Conservation (phyloP, 2,888 invertebrate species). For the Arrhopalites spinosus region DNA sequence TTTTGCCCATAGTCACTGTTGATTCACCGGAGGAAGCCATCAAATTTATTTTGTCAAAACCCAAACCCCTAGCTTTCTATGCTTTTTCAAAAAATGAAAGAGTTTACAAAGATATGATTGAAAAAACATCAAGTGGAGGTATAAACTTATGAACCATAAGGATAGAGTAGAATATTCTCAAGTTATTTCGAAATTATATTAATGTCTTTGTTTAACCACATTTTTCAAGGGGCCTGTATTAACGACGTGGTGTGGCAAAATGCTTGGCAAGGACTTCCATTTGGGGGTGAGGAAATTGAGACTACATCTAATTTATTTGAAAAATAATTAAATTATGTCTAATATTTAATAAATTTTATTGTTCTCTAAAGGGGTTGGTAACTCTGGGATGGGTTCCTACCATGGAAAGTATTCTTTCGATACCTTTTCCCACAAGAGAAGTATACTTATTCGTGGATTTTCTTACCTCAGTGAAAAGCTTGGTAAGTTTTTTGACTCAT, state of each 20-base stretch:
- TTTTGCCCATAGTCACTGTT: conserved; percentile 86
- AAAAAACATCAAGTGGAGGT: conserved; percentile 78
- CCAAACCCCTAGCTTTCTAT: conserved; percentile 88
- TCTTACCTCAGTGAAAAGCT: conserved; percentile 47
- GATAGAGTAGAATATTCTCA: too few species aligned
- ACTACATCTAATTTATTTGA: too few species aligned
- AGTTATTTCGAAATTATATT: too few species aligned
- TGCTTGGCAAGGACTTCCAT: conserved; percentile 61
- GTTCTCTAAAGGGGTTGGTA: conserved; percentile 25
- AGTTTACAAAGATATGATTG: conserved; percentile 67
- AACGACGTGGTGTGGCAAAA: conserved; percentile 83
- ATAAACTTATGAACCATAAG: too few species aligned
- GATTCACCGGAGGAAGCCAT: conserved; percentile 87
- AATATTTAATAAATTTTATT: too few species aligned
- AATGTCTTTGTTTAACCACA: too few species aligned
- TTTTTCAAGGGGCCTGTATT: too few species aligned
- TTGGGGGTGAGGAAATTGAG: too few species aligned
- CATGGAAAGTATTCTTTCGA: conserved; percentile 90
- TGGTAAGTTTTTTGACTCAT: conserved; percentile 19
- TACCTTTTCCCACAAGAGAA: conserved; percentile 87
- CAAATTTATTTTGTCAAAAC: conserved; percentile 71
- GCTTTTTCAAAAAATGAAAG: conserved; percentile 73
- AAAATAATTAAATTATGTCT: too few species aligned
- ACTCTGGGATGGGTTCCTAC: conserved; percentile 49
- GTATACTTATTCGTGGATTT: conserved; percentile 58